Evolutionary conservation across 1,140 invertebrate genomes (phyloP).

Genomic region (Ooceraea biroi): DNA sequence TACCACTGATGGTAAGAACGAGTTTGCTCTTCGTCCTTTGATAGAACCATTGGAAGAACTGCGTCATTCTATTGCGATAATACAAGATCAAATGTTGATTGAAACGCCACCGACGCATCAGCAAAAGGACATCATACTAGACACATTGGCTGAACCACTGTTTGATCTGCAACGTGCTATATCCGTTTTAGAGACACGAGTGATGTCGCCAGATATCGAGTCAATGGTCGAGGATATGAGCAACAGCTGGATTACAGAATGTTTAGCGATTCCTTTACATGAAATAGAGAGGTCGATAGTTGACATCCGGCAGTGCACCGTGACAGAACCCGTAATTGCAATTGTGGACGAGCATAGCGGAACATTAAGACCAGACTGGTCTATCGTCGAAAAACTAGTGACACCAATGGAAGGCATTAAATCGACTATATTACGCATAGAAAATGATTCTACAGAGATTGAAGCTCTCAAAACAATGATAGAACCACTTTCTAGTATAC

Average conservation of each 20-base stretch:
- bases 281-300: constrained; percentile 77
- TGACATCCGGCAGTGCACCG: constrained; percentile 70
- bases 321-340: constrained; percentile 66
- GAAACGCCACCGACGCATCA: constrained; percentile 42
- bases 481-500: constrained; percentile 68
- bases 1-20: not conserved
- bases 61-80: constrained; percentile 67
- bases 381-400: constrained; percentile 58
- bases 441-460: not conserved
- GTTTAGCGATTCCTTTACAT: constrained; percentile 72
- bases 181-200: constrained; percentile 85
- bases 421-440: constrained; percentile 39
- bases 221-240: constrained; percentile 45
- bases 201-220: constrained; percentile 69
- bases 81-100: constrained; percentile 73
- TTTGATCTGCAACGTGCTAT: constrained; percentile 83
- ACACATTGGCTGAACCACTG: constrained; percentile 80
- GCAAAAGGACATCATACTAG: constrained; percentile 48
- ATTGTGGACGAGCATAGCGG: not conserved
- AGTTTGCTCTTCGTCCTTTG: constrained; percentile 45
- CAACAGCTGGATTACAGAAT: constrained; percentile 67
- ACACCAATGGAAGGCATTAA: constrained; percentile 58
- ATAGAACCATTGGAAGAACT: constrained; percentile 71
- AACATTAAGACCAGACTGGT: constrained; percentile 43
- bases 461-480: constrained; percentile 63